Evolutionary conservation across 2,888 invertebrate genomes (phyloP).

Genomic region (Tetheella fluctuosa): DNA sequence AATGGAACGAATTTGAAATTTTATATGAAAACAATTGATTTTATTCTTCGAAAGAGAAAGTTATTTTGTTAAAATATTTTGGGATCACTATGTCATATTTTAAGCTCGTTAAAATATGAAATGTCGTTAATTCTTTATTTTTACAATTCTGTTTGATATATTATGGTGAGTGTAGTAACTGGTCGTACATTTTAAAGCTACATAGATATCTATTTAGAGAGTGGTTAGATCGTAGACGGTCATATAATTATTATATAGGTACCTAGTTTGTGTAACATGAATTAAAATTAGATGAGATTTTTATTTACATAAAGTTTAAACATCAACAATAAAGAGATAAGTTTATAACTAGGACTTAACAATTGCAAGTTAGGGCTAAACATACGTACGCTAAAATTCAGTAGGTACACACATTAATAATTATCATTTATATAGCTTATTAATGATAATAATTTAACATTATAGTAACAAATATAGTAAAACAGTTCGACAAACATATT

Average conservation of each 20-base stretch:
- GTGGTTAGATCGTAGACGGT: not conserved
- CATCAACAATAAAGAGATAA: conserved; percentile 39
- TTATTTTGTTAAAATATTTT: too few relatives aligned
- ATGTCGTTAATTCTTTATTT: not conserved
- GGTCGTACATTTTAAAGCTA: too few relatives aligned
- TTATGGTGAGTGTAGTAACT: not conserved
- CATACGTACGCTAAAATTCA: not conserved
- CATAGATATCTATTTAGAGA: not conserved
- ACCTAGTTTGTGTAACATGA: not conserved
- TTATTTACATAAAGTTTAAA: conserved; percentile 41
- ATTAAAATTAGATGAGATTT: conserved; percentile 1
- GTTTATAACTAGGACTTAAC: not conserved
- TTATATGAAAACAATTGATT: too few relatives aligned
- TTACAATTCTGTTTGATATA: not conserved
- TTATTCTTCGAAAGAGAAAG: too few relatives aligned
- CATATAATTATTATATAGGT: conserved; percentile 10
- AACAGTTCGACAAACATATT: conserved; percentile 22
- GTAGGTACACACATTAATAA: not conserved
- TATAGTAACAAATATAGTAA: conserved; percentile 27
- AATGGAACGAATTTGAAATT: too few relatives aligned
- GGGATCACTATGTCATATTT: too few relatives aligned
- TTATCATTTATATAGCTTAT: too few relatives aligned
- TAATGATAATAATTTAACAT: not conserved
- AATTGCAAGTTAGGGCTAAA: not conserved
- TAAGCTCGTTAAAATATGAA: too few relatives aligned